Evolutionary conservation across 2,888 invertebrate genomes (phyloP).

Genomic region (Campopleginae sp.): DNA sequence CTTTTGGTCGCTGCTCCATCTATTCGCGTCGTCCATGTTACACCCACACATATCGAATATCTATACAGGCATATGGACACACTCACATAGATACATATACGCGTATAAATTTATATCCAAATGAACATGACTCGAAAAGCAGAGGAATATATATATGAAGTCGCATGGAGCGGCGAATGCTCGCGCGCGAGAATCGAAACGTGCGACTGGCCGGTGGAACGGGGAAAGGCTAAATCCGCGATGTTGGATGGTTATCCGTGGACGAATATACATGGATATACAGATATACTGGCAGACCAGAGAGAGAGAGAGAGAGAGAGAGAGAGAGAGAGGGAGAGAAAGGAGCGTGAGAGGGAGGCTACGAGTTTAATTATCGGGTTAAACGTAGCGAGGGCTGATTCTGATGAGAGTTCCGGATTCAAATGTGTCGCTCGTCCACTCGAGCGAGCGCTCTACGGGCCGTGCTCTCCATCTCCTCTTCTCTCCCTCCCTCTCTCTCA

Average conservation of each 20-base stretch:
- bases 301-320: slow-evolving; percentile 30
- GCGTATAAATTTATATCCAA: slow-evolving; percentile 23
- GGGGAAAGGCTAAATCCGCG: slow-evolving; percentile 53
- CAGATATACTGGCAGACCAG: slow-evolving; percentile 39
- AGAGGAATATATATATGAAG: slow-evolving; percentile 15
- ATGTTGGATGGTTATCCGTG: slow-evolving; percentile 57
- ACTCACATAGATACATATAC: slow-evolving; percentile 53
- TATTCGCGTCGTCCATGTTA: slow-evolving; percentile 61
- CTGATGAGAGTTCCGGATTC: slow-evolving; percentile 84
- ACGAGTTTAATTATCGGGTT: slow-evolving; percentile 73
- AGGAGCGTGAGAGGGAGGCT: slow-evolving; percentile 61
- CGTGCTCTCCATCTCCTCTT: slow-evolving; percentile 36
- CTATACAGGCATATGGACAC: slow-evolving; percentile 48
- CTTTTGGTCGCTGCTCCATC: slow-evolving; percentile 67
- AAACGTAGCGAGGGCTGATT: slow-evolving; percentile 84
- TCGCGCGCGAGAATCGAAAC: slow-evolving; percentile 59
- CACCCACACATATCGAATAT: neutral
- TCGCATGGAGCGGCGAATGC: slow-evolving; percentile 46
- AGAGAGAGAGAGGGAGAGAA: slow-evolving; percentile 35
- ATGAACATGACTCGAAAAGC: slow-evolving; percentile 18
- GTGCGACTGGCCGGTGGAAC: slow-evolving; percentile 55
- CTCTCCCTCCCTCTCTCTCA: slow-evolving; percentile 33
- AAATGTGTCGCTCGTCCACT: slow-evolving; percentile 75
- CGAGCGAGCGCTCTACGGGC: slow-evolving; percentile 59
- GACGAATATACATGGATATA: slow-evolving; percentile 21